Evolutionary conservation across 2,888 invertebrate species (phyloP).

Genomic region (Campopleginae sp.): DNA sequence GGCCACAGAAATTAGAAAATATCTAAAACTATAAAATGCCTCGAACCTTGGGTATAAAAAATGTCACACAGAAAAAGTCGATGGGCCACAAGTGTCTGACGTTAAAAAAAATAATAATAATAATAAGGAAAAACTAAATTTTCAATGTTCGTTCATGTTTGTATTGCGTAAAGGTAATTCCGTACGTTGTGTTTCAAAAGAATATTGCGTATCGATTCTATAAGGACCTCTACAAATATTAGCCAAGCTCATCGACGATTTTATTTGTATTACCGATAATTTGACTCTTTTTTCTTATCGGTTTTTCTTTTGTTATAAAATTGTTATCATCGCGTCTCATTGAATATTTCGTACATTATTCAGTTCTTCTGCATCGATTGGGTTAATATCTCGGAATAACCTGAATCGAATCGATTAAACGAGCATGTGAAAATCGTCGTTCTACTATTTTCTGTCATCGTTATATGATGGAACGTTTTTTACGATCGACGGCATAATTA

Average conservation of each 20-base stretch:
- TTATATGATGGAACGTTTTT: constrained; percentile 39
- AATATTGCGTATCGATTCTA: constrained; percentile 22
- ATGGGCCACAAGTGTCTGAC: not conserved
- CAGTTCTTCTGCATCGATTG: not conserved
- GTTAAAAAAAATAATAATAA: not conserved
- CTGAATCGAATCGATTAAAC: constrained; percentile 40
- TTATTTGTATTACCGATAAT: not conserved
- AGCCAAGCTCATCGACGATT: not conserved
- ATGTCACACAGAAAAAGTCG: not conserved
- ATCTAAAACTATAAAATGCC: not conserved
- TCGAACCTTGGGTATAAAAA: not conserved
- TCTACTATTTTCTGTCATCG: constrained; percentile 33
- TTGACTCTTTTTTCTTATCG: not conserved
- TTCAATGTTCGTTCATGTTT: not conserved
- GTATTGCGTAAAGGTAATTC: constrained; percentile 30
- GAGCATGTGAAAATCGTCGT: constrained; percentile 26
- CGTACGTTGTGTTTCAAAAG: constrained; percentile 3
- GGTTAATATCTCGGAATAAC: not conserved
- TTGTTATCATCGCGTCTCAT: not conserved
- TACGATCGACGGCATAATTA: constrained; percentile 17
- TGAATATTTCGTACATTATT: not conserved
- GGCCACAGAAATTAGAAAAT: not conserved
- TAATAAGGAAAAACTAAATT: not conserved
- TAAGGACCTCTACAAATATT: constrained; percentile 2
- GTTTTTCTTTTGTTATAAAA: not conserved